A percentile compares a stretch with the other conserved stretches of the same genome.
Conservation (phyloP, 2,888 invertebrate genomes). For the Lithophane socia region DNA sequence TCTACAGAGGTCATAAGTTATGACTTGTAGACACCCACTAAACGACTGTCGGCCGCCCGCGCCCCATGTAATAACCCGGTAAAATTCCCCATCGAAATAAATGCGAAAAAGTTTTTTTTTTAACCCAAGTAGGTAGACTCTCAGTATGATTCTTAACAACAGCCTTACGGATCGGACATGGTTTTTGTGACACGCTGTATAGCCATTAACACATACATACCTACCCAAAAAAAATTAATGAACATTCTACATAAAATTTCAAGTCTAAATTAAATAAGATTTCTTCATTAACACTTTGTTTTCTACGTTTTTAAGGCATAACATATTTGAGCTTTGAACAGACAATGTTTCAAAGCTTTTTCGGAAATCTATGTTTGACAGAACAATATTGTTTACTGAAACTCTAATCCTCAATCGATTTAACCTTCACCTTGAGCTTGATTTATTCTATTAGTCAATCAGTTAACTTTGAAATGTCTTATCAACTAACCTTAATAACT, state of each 20-base stretch:
- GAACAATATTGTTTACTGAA: background rate
- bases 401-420: too few species aligned
- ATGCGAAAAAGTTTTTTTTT: too few species aligned
- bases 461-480: background rate
- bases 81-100: too few species aligned
- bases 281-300: background rate
- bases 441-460: background rate
- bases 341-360: background rate
- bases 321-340: background rate
- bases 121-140: too few species aligned
- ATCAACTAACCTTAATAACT: too few species aligned
- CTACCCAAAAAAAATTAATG: background rate
- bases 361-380: background rate
- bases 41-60: too few species aligned
- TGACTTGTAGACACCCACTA: too few species aligned
- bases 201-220: background rate
- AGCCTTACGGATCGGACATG: too few species aligned
- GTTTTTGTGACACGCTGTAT: too few species aligned
- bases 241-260: background rate
- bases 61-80: too few species aligned
- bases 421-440: background rate
- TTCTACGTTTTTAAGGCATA: background rate
- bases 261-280: background rate
- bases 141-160: too few species aligned
- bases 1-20: too few species aligned